phyloP scores from a whole-genome alignment of 2,888 invertebrate genomes.

The Muschampia staudingeri region DNA sequence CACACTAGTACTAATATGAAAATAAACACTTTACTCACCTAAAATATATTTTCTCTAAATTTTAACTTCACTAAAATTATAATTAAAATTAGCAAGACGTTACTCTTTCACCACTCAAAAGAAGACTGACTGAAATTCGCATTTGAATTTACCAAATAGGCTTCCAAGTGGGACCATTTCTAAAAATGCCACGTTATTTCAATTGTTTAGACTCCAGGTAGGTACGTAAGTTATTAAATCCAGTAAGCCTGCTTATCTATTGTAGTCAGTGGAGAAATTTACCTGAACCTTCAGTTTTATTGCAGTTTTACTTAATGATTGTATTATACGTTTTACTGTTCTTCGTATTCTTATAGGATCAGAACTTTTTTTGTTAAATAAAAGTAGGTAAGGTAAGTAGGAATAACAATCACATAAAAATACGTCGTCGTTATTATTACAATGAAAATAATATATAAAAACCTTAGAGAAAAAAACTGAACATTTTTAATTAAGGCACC shows the following conservation, averaged over 20 bases:
- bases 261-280: slow-evolving; percentile 46
- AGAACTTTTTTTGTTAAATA: background rate
- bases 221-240: slow-evolving; percentile 36
- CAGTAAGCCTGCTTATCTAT: slow-evolving; percentile 46
- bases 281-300: slow-evolving; percentile 44
- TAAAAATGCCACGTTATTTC: slow-evolving; percentile 52
- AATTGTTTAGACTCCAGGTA: slow-evolving; percentile 59
- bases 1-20: background rate
- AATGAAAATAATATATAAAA: too few species aligned
- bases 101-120: slow-evolving; percentile 30
- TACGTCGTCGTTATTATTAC: too few species aligned
- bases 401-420: too few species aligned
- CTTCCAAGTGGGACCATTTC: slow-evolving; percentile 43
- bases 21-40: slow-evolving; percentile 8
- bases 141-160: slow-evolving; percentile 47
- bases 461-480: too few species aligned
- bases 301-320: slow-evolving; percentile 28
- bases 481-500: too few species aligned
- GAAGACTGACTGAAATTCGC: slow-evolving; percentile 45
- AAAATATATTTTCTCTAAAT: background rate
- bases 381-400: background rate
- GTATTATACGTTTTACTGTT: slow-evolving; percentile 12
- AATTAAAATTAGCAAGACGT: slow-evolving; percentile 21
- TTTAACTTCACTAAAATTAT: slow-evolving; percentile 29
- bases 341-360: slow-evolving; percentile 44